phyloP scores from a whole-genome alignment of 2,113 vertebrate genomes.

The Scortum barcoo region DNA sequence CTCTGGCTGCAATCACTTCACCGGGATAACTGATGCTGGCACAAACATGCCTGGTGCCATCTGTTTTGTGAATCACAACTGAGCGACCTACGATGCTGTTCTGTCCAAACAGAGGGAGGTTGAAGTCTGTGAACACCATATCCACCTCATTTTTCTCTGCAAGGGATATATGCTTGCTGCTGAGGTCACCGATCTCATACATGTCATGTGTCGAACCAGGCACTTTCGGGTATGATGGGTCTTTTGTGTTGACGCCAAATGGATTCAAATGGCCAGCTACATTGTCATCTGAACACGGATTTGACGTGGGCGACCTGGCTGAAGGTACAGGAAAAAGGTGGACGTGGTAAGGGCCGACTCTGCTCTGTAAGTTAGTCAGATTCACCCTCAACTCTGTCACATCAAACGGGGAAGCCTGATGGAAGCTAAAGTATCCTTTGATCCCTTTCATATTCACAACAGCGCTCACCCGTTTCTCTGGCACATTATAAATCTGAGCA shows the following conservation, averaged over 20 bases:
- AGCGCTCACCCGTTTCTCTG: slow-evolving; percentile 77
- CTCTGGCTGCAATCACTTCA: slow-evolving; percentile 73
- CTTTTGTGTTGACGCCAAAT: slow-evolving; percentile 68
- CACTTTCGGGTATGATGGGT: slow-evolving; percentile 71
- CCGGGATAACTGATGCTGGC: slow-evolving; percentile 81
- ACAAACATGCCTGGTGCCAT: slow-evolving; percentile 76
- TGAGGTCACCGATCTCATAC: slow-evolving; percentile 87
- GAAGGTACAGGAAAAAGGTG: slow-evolving; percentile 83
- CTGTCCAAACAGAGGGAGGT: slow-evolving; percentile 85
- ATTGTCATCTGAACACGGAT: slow-evolving; percentile 81
- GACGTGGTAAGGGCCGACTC: slow-evolving; percentile 79
- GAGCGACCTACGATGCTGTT: slow-evolving; percentile 88
- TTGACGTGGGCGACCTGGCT: slow-evolving; percentile 44
- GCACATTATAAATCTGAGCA: slow-evolving; percentile 73
- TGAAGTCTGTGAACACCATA: slow-evolving; percentile 78
- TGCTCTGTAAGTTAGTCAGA: slow-evolving; percentile 74
- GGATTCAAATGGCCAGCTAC: slow-evolving; percentile 87
- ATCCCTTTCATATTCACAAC: slow-evolving; percentile 83
- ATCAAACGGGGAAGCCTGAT: slow-evolving; percentile 85
- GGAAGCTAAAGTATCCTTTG: slow-evolving; percentile 80
- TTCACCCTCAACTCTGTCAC: slow-evolving; percentile 78
- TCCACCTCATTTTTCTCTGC: slow-evolving; percentile 6
- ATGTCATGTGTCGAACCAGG: slow-evolving; percentile 81
- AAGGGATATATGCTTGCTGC: slow-evolving; percentile 81
- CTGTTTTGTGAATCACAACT: slow-evolving; percentile 79